Conservation (phyloP, 2,888 invertebrate species). For the Trachelus stipa region DNA sequence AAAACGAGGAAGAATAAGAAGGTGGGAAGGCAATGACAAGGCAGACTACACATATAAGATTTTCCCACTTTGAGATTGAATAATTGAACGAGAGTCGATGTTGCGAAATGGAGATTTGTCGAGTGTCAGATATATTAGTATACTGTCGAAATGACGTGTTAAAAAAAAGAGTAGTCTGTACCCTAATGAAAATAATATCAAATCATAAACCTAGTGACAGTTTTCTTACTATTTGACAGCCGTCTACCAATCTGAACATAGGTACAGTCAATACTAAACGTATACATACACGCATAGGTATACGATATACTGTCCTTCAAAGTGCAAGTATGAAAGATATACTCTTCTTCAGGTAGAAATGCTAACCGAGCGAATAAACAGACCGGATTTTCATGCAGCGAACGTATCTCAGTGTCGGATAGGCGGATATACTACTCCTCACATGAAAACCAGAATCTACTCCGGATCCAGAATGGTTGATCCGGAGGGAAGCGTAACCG, state of each 20-base stretch:
- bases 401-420: background rate
- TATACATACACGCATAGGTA: background rate
- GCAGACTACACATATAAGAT: slow-evolving; percentile 4
- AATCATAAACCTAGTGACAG: background rate
- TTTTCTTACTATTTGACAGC: background rate
- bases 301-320: background rate
- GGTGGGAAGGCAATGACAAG: slow-evolving; percentile 11
- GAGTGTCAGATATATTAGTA: background rate
- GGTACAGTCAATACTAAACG: background rate
- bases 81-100: background rate
- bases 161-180: background rate
- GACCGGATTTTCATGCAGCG: slow-evolving; percentile 5
- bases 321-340: background rate
- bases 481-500: background rate
- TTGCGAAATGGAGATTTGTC: background rate
- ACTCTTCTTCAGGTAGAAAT: background rate
- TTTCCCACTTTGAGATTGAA: slow-evolving; percentile 6
- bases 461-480: background rate
- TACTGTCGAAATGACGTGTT: background rate
- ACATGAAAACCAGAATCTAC: background rate
- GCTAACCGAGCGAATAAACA: slow-evolving; percentile 9
- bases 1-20: background rate
- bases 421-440: background rate
- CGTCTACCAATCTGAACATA: background rate
- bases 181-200: background rate